Evolutionary conservation across 2,113 vertebrate species (phyloP).

Genomic region (Terrapene triunguis): DNA sequence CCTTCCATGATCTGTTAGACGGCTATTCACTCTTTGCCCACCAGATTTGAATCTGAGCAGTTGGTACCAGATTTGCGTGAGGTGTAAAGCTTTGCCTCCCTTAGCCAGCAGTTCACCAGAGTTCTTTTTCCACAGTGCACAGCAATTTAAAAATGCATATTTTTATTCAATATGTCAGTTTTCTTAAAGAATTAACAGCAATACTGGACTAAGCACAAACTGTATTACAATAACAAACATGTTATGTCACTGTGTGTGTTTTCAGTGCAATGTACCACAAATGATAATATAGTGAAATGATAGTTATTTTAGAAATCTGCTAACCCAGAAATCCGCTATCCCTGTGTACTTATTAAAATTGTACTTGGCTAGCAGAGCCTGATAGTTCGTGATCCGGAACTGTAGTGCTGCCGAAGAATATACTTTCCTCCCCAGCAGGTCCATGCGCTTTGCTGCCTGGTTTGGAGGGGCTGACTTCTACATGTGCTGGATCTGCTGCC

Average conservation of each 20-base stretch:
- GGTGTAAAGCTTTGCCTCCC: background rate
- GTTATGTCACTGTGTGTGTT: background rate
- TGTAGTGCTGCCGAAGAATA: too few species aligned
- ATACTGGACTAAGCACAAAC: background rate
- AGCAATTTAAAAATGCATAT: background rate
- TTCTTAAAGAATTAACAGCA: background rate
- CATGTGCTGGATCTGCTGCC: too few species aligned
- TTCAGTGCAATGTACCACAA: background rate
- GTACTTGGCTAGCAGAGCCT: too few species aligned
- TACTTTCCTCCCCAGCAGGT: too few species aligned
- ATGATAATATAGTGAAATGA: background rate
- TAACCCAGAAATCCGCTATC: too few species aligned
- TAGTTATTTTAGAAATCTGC: background rate
- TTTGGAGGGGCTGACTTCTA: too few species aligned
- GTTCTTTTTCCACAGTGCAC: accelerated
- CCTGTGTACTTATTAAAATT: too few species aligned
- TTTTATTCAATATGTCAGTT: background rate
- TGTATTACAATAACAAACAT: background rate
- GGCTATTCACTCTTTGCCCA: too few species aligned
- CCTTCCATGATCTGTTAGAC: too few species aligned
- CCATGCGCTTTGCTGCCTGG: too few species aligned
- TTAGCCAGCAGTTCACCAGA: background rate
- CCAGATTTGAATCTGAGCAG: background rate
- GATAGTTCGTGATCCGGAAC: too few species aligned
- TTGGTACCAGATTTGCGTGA: background rate